Base-by-base conservation (phyloP, 1,140 invertebrate genomes). In the Conus betulinus region DNA sequence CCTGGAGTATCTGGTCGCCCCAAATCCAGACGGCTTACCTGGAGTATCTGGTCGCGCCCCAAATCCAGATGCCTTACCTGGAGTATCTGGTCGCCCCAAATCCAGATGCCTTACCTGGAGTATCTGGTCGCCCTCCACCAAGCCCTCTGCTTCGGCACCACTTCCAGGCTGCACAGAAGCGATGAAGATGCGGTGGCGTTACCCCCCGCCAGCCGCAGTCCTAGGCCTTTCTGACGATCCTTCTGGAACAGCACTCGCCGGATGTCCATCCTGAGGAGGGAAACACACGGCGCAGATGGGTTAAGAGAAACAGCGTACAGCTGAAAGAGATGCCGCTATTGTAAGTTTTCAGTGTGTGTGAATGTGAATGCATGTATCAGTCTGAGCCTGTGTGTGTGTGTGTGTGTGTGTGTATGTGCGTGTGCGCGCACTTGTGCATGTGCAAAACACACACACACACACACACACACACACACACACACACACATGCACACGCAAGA, bases 171-270 rank as follows among this genome's bases (percentile, higher is more conserved):
- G 99, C 1, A 99, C 99, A 4, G 98, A 98, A 0, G 98, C 99
- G 39, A 99, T 98, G 95, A 99, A 99, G 93, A 99, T 99, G 0
- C 99, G 0, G 98, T 98, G 93, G 98, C 97, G 95, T 99, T 99
- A 23, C 99, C 99, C 23, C 99, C 99, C 3, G 98, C 99, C 63
- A 99, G 95, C 87, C 99, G 96, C 76, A 99, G 97, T 5, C 99
- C 99, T 11, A 99, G 98, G 3, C 98, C 98, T 13, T 98, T 98
- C 94, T 99, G 99, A 25, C 93, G 91, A 85, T 95, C 93, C 95
- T 99, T 96, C 52, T 95, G 97, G 95, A 99, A 99, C 92, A 98
- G 98, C 88, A 99, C 98, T 91, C 97, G 97, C 81, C 98, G 95
- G 13, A 98, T 98, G 94, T 99, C 98, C 67, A 97, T 85, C 25